Base-by-base conservation (phyloP, 2,113 vertebrate genomes). In the Ciconia maguari region DNA sequence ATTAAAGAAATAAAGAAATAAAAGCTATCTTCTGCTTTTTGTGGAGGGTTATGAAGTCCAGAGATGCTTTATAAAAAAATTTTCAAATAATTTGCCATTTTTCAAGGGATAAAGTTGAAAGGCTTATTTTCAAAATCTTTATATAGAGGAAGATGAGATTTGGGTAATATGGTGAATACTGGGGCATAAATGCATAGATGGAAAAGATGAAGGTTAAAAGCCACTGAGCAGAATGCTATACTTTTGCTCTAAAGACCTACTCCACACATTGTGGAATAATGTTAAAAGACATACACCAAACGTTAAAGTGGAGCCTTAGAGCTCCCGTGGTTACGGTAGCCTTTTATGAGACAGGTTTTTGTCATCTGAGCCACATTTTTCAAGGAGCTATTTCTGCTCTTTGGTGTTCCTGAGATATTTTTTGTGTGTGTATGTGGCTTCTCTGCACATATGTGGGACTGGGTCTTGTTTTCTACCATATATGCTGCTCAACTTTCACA, bases 321-420 rank as follows among this genome's bases (percentile, higher is more conserved):
- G 10, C 27, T 78, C 20, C 18, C 0, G 0, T 44, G n/a, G 4
- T 51, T 83, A 38, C 2, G 0, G 14, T 4, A 83, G 8, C 3
- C 6, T 49, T 71, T 75, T 32, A 72, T 64, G 10, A 6, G 16
- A 60, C 10, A 42, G 3, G 5, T n/a, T 84, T 86, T 64, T 54
- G 13, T 58, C 44, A 64, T 6, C 22, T 26, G 6, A 75, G 6
- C 4, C 10, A 46, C 7, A 4, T 61, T 82, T 85, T 82, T 75
- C 11, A 49, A 51, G 20, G 27, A 49, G 7, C 2, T 78, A 6
- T 36, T 90, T 65, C 29, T 84, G 17, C 25, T 87, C 5, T 52
- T 74, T 15, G 16, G 6, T 2, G 2, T 16, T 64, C 25, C 42
- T 71, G 49, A 78, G 13, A 5, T 65, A 34, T 19, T 61, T 74